Conservation (phyloP, 2,888 invertebrate genomes). For the Liodrosophila aerea region DNA sequence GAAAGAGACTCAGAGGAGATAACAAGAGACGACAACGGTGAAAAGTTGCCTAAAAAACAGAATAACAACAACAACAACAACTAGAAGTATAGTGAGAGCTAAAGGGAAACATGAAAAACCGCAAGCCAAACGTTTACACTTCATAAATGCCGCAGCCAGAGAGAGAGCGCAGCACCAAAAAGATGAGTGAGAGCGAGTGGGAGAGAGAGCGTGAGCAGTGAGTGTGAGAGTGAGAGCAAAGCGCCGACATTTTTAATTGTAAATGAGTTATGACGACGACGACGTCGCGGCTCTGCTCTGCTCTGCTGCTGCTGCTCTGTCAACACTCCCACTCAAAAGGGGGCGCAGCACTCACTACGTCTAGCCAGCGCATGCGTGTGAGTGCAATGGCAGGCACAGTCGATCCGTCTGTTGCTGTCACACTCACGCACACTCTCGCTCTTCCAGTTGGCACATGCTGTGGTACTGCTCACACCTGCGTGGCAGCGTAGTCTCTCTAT, state of each 20-base stretch:
- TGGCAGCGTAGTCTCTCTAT: slow-evolving; percentile 2
- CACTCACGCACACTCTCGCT: slow-evolving; percentile 42
- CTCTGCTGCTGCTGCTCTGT: slow-evolving; percentile 40
- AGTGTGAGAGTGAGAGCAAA: slow-evolving; percentile 36
- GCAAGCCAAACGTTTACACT: slow-evolving; percentile 81
- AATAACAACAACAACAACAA: slow-evolving; percentile 29
- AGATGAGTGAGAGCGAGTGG: slow-evolving; percentile 37
- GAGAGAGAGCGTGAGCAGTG: slow-evolving; percentile 20
- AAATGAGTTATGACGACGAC: slow-evolving; percentile 77
- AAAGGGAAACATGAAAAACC: slow-evolving; percentile 71
- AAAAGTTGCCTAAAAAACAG: slow-evolving; percentile 66
- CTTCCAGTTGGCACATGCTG: slow-evolving; percentile 41
- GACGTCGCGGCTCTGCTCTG: slow-evolving; percentile 42
- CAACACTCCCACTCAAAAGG: slow-evolving; percentile 56
- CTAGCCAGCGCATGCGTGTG: slow-evolving; percentile 60
- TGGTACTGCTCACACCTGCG: slow-evolving; percentile 42
- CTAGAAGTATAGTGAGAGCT: too few species aligned
- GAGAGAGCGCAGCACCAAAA: too few species aligned
- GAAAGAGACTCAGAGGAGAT: slow-evolving; percentile 51
- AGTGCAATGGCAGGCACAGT: slow-evolving; percentile 52
- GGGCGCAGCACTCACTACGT: slow-evolving; percentile 1
- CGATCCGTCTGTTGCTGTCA: slow-evolving; percentile 34
- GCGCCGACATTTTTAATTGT: slow-evolving; percentile 82
- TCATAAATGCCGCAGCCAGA: slow-evolving; percentile 73
- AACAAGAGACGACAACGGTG: slow-evolving; percentile 65